Percentiles rank a stretch among this genome's conserved stretches.
phyloP scores from a whole-genome alignment of 2,113 vertebrate species.

The Takifugu bimaculatus region DNA sequence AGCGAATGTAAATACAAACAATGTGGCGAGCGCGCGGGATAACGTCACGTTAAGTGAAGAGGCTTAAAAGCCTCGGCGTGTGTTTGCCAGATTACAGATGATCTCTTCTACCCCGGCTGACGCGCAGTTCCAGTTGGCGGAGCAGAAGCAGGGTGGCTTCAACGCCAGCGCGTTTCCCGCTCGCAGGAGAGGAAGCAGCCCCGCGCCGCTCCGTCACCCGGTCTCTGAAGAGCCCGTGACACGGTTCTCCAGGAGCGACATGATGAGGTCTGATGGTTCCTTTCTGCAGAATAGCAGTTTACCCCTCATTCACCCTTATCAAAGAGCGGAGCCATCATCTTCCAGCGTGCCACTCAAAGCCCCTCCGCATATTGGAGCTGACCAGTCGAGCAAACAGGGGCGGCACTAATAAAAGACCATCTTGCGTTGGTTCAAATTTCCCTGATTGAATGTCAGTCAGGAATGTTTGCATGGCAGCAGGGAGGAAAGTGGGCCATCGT shows the following conservation, averaged over 20 bases:
- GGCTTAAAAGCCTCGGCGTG: slow-evolving; percentile 32
- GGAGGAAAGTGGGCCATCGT: slow-evolving; percentile 64
- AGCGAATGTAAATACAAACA: slow-evolving; percentile 38
- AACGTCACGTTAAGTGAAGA: slow-evolving; percentile 27
- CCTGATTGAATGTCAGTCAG: slow-evolving; percentile 81
- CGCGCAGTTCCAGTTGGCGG: slow-evolving; percentile 57
- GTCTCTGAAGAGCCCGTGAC: slow-evolving; percentile 66
- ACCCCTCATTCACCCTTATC: slow-evolving; percentile 76
- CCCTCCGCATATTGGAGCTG: slow-evolving; percentile 68
- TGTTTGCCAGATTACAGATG: slow-evolving; percentile 57
- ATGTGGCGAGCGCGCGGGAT: slow-evolving; percentile 6
- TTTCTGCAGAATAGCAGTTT: slow-evolving; percentile 77
- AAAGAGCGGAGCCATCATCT: slow-evolving; percentile 70
- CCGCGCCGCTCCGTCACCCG: slow-evolving; percentile 52
- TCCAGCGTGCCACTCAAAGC: slow-evolving; percentile 63
- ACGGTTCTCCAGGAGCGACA: slow-evolving; percentile 68
- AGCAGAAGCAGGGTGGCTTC: slow-evolving; percentile 44
- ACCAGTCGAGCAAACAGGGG: slow-evolving; percentile 75
- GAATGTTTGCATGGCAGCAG: slow-evolving; percentile 73
- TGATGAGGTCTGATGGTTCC: slow-evolving; percentile 76
- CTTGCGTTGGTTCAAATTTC: slow-evolving; percentile 77
- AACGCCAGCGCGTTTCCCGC: slow-evolving; percentile 19
- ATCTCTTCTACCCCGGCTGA: slow-evolving; percentile 51
- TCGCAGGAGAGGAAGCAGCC: slow-evolving; percentile 14
- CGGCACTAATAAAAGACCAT: slow-evolving; percentile 76